Conservation (phyloP, 2,113 vertebrate species). For the Sclerurus mexicanus region DNA sequence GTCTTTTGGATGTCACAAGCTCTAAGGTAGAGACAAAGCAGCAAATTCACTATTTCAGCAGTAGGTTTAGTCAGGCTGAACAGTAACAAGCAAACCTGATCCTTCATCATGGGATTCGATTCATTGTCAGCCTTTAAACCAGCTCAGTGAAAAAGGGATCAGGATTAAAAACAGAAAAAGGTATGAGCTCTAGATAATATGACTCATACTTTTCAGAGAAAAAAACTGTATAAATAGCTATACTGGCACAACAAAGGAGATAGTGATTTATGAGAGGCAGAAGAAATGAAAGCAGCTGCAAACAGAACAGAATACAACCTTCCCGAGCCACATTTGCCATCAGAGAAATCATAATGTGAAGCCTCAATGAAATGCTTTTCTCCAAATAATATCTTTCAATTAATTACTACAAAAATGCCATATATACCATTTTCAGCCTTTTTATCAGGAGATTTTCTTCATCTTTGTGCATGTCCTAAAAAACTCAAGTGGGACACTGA, state of each 20-base stretch:
- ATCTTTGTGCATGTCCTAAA: slow-evolving; percentile 18
- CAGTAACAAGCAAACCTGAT: neutral
- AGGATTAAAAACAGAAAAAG: neutral
- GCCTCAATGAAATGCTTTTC: neutral
- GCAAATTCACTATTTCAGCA: neutral
- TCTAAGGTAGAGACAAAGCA: neutral
- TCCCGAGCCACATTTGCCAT: neutral
- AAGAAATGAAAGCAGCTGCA: neutral
- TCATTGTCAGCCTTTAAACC: neutral
- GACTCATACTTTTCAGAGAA: neutral
- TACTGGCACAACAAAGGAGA: neutral
- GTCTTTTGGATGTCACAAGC: neutral
- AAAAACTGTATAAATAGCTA: neutral
- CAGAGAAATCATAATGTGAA: neutral
- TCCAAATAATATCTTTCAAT: neutral
- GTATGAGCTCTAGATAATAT: neutral
- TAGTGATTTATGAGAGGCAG: neutral
- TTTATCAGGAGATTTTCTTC: slow-evolving; percentile 26
- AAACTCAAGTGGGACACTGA: slow-evolving; percentile 44
- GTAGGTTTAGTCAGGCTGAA: neutral
- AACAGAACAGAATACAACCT: neutral
- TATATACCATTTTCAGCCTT: slow-evolving; percentile 21
- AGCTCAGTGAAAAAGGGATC: neutral
- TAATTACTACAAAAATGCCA: slow-evolving; percentile 1
- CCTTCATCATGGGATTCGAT: neutral